Conservation (phyloP, 2,797 vertebrate species). For the Rhinella marina region DNA sequence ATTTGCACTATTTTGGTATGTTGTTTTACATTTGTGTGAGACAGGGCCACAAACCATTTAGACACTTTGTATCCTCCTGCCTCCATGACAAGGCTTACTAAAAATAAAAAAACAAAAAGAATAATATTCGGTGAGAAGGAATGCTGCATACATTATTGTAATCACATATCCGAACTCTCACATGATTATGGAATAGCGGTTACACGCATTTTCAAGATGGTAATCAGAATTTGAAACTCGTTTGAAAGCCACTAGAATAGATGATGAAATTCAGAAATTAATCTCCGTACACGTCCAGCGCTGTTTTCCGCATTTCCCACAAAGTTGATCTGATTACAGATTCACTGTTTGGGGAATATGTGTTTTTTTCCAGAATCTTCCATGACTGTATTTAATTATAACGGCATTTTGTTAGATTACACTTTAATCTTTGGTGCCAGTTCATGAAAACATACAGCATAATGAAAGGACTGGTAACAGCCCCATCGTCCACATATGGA, state of each 20-base stretch:
- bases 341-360: neutral
- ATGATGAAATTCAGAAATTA: constrained; percentile 2
- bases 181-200: neutral
- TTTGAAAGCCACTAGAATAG: neutral
- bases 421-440: constrained; percentile 21
- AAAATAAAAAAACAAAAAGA: neutral
- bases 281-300: neutral
- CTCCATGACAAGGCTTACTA: neutral
- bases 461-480: constrained; percentile 1
- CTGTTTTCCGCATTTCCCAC: constrained; percentile 9
- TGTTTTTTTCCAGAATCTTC: neutral
- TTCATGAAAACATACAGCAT: constrained; percentile 28
- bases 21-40: neutral
- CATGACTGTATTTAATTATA: constrained; percentile 32
- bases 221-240: neutral
- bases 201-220: neutral
- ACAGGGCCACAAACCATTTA: neutral
- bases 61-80: neutral
- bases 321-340: constrained; percentile 10
- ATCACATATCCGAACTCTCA: neutral
- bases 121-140: neutral
- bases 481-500: neutral
- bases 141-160: neutral
- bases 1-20: neutral
- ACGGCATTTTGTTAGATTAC: constrained; percentile 27